A percentile compares a stretch with the other conserved stretches of the same genome.
Conservation (phyloP, 2,888 invertebrate species). For the Xiphydria camelus region DNA sequence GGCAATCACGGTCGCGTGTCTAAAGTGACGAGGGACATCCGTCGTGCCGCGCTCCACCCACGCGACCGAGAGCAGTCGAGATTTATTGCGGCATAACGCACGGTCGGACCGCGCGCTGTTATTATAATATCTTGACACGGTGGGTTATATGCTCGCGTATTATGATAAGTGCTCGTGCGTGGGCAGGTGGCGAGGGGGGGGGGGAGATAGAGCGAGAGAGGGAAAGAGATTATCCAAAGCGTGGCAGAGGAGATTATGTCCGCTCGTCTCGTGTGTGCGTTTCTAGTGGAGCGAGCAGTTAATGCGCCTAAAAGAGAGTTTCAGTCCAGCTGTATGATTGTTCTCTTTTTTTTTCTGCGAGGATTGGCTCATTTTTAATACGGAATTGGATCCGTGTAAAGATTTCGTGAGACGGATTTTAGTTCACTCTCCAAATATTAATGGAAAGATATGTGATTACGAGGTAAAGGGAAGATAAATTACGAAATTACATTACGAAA, state of each 20-base stretch:
- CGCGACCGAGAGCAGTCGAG: constrained; percentile 16
- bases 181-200: not conserved
- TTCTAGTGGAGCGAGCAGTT: too few relatives aligned
- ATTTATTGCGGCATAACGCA: constrained; percentile 23
- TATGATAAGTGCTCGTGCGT: constrained; percentile 24
- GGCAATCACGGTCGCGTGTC: constrained; percentile 31
- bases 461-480: too few relatives aligned
- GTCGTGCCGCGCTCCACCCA: constrained; percentile 16
- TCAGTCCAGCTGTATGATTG: too few relatives aligned
- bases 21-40: constrained; percentile 29
- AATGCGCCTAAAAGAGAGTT: too few relatives aligned
- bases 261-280: constrained; percentile 21
- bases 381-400: too few relatives aligned
- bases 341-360: too few relatives aligned
- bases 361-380: too few relatives aligned
- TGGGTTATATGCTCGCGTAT: constrained; percentile 19
- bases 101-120: constrained; percentile 24
- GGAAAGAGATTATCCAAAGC: constrained; percentile 24
- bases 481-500: too few relatives aligned
- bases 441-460: too few relatives aligned
- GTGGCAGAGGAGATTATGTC: constrained; percentile 30
- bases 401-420: too few relatives aligned
- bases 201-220: constrained; percentile 1
- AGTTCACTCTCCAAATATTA: too few relatives aligned
- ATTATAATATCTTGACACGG: constrained; percentile 27